Percentiles rank a stretch among this genome's conserved stretches.
Conservation (phyloP, 2,888 invertebrate species). For the Bembecia ichneumoniformis region DNA sequence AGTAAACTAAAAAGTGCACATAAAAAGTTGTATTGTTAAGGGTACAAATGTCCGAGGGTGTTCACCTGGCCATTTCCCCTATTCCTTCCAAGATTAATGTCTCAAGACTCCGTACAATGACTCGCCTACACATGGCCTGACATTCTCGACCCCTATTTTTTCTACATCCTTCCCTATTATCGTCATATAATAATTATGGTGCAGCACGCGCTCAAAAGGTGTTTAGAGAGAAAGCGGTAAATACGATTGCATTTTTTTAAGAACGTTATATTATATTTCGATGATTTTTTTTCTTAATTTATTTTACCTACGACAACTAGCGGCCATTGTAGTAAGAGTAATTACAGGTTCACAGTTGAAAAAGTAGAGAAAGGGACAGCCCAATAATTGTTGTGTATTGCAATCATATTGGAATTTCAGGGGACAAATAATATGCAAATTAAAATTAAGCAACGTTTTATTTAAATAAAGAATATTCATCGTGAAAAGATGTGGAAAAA, state of each 20-base stretch:
- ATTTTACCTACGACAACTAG: slow-evolving; percentile 7
- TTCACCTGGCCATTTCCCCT: slow-evolving; percentile 57
- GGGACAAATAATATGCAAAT: no score
- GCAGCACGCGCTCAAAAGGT: slow-evolving; percentile 62
- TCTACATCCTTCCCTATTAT: slow-evolving; percentile 53
- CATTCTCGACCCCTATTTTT: slow-evolving; percentile 36
- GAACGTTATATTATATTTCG: slow-evolving; percentile 21
- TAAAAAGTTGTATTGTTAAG: slow-evolving; percentile 3
- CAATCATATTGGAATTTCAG: no score
- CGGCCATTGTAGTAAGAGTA: slow-evolving; percentile 6
- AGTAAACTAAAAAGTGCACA: not conserved
- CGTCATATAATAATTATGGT: slow-evolving; percentile 43
- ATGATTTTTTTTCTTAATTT: no score
- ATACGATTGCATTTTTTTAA: slow-evolving; percentile 23
- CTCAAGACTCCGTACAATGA: slow-evolving; percentile 48
- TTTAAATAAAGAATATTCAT: no score
- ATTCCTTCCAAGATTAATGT: slow-evolving; percentile 52
- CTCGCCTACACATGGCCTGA: slow-evolving; percentile 56
- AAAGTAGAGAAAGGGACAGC: slow-evolving; percentile 1
- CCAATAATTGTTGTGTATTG: no score
- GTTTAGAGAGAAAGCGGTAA: slow-evolving; percentile 63
- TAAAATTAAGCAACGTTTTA: no score
- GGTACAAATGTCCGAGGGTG: slow-evolving; percentile 18
- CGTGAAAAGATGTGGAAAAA: no score
- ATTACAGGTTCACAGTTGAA: slow-evolving; percentile 1